Conservation (phyloP, 2,113 vertebrate genomes). For the Dendropsophus ebraccatus region DNA sequence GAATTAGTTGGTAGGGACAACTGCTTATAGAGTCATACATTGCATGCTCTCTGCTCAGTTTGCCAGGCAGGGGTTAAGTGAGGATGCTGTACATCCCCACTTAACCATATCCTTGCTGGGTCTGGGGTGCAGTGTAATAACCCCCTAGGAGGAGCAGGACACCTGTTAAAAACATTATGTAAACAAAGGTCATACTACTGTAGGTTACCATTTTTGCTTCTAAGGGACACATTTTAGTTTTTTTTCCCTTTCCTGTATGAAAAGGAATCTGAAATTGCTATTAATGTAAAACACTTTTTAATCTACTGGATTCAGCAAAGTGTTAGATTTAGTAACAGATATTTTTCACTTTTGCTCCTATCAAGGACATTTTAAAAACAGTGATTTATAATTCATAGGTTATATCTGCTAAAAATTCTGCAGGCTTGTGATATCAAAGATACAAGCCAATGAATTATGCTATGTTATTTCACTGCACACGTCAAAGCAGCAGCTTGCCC, state of each 20-base stretch:
- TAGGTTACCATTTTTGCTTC: slow-evolving; percentile 1
- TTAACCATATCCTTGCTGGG: too few species aligned
- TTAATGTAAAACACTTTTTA: slow-evolving; percentile 41
- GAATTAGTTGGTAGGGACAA: too few species aligned
- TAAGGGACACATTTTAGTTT: neutral
- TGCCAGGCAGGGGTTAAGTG: too few species aligned
- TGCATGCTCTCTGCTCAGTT: too few species aligned
- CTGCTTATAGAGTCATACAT: too few species aligned
- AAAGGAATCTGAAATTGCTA: slow-evolving; percentile 46
- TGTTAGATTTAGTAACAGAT: slow-evolving; percentile 40
- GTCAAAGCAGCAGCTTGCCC: slow-evolving; percentile 27
- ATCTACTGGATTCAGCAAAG: slow-evolving; percentile 46
- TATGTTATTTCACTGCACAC: slow-evolving; percentile 39
- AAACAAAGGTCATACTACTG: slow-evolving; percentile 13
- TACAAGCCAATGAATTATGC: slow-evolving; percentile 51
- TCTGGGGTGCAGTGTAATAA: too few species aligned
- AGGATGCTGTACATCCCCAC: too few species aligned
- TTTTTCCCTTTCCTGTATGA: neutral
- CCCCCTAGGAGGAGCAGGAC: too few species aligned
- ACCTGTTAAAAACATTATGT: too few species aligned
- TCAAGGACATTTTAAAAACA: slow-evolving; percentile 53
- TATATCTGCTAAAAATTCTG: slow-evolving; percentile 50
- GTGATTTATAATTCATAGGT: slow-evolving; percentile 53
- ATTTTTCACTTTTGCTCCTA: slow-evolving; percentile 40
- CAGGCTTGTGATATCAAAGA: slow-evolving; percentile 57